phyloP scores from a whole-genome alignment of 2,797 vertebrate species.

The Falco columbarius region DNA sequence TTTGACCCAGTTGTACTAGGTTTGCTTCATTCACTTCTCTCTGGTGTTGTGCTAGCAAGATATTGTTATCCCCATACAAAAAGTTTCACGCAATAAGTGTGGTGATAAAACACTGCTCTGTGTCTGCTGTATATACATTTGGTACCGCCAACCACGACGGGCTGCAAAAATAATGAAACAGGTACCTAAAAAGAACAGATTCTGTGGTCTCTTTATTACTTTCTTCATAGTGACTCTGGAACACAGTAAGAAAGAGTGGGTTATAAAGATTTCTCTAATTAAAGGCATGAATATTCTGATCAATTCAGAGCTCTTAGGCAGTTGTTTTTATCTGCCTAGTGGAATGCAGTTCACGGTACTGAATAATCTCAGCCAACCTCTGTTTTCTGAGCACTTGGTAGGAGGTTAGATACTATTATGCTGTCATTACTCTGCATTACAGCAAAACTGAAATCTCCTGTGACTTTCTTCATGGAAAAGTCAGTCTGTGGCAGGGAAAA shows the following conservation, averaged over 20 bases:
- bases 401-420: conserved; percentile 46
- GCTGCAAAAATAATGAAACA: background rate
- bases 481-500: background rate
- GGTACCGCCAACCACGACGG: background rate
- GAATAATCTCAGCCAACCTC: conserved; percentile 24
- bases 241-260: background rate
- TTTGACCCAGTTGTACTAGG: background rate
- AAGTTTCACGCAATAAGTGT: background rate
- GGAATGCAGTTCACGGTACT: conserved; percentile 22
- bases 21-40: background rate
- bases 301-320: background rate
- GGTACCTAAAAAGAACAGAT: background rate
- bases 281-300: conserved; percentile 43
- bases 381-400: conserved; percentile 36
- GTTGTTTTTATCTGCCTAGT: conserved; percentile 28
- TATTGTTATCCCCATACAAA: background rate
- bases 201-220: background rate
- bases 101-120: background rate
- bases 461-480: conserved; percentile 38
- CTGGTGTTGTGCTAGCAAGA: background rate
- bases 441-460: conserved; percentile 34
- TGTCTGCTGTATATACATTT: background rate
- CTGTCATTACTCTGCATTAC: conserved; percentile 29
- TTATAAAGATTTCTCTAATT: conserved; percentile 22
- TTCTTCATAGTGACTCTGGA: background rate